A percentile compares a stretch with the other conserved stretches of the same genome.
phyloP scores from a whole-genome alignment of 2,113 vertebrate genomes.

The Pachycephala philippinensis region DNA sequence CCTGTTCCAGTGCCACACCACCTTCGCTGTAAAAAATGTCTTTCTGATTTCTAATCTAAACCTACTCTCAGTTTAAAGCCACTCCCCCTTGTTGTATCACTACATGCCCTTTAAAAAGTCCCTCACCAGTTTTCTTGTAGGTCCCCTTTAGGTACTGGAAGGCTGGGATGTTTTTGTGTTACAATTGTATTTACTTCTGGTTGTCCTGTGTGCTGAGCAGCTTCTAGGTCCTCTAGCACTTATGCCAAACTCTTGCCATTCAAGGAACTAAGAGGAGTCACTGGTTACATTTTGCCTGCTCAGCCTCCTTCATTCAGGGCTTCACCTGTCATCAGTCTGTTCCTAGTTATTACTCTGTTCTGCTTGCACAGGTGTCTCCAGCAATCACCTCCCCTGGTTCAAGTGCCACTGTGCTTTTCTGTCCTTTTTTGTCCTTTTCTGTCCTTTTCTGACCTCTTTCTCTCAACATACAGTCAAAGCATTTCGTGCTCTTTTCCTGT shows the following conservation, averaged over 20 bases:
- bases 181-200: neutral
- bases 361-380: neutral
- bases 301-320: neutral
- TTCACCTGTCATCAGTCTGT: neutral
- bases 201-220: neutral
- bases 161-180: neutral
- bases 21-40: neutral
- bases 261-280: neutral
- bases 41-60: neutral
- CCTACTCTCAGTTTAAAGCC: neutral
- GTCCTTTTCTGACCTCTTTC: neutral
- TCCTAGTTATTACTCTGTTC: neutral
- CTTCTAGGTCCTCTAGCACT: neutral
- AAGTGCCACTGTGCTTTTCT: neutral
- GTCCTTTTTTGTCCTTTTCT: neutral
- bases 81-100: neutral
- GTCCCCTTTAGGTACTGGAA: neutral
- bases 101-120: neutral
- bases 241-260: rapidly evolving
- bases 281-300: neutral
- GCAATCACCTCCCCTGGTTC: neutral
- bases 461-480: neutral
- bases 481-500: neutral
- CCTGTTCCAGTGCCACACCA: neutral
- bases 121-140: neutral